Base-by-base conservation (phyloP, 2,888 invertebrate species). In the Parnassius smintheus region DNA sequence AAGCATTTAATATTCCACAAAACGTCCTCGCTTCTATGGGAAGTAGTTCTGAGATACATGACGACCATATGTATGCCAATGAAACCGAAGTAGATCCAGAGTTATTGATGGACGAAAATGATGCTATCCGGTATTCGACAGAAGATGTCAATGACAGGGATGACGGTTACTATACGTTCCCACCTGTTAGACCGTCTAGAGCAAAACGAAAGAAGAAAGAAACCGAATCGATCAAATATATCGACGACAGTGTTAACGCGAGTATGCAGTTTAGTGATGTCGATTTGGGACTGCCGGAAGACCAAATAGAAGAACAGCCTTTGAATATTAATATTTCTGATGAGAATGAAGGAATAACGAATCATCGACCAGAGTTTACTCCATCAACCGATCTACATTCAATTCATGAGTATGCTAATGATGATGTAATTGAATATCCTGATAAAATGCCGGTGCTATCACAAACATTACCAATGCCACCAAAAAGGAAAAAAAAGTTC, bases 1-100 rank as follows among this genome's bases (percentile, higher is more conserved):
- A 96, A 84, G 96, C 96, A 42, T 95, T 96, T 75, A 92, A 93
- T 78, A 93, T 93, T 65, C 94, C 94, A 9, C 92, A 91, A 61
- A 96, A 95, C 79, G 93, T 94, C 11, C 87, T 95, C 59, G 93
- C 94, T 42, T 92, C 94, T 60, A 93, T 95, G 80, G 94, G 94
- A 59, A 82, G 77, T 64, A 76, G 79, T 72, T 74, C 81, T 66
- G 81, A 74, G 66, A 70, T 84, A 67, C 74, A 83, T 73, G 76
- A 85, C 69, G 76, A 83, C 59, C 80, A 84, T 67, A 76, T 83
- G 73, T 88, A 89, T 72, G 76, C 78, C 49, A 85, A 88, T 74
- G 88, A 87, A 70, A 72, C 78, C 58, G 91, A 90, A 64, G 82
- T 76, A 51, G 91, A 91, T 66, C 82, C 84, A 58, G 90, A 91